Base-by-base conservation (phyloP, 1,140 invertebrate species). In the Sipha flava region DNA sequence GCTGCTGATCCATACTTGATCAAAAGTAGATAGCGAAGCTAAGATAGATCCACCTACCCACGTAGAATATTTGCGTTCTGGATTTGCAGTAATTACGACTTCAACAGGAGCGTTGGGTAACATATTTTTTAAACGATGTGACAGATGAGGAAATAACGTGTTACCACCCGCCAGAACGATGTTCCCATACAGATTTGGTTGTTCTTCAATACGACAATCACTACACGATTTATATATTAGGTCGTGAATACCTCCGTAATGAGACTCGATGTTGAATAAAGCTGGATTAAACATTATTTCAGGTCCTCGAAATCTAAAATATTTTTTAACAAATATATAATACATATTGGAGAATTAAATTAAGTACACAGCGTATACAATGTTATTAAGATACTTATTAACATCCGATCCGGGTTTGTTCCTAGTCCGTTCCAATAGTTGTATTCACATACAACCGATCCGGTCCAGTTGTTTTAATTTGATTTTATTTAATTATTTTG, bases 131-230 rank as follows among this genome's bases (percentile, higher is more conserved):
- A 95, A 94, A 81, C 90, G 88, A 84, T 90, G 89, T 81, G 90
- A 89, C 84, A 94, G 92, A 85, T 92, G 92, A 54, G 29, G 47
- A 31, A 73, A 52, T 34, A 73, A 9, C 10, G 45, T 52, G 21
- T 54, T 52, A 18, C 70, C 70, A 31, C 70, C 70, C 52, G 47
- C 29, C 7, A 73, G 21, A 10, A 37, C n/a, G 83, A 92, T 95
- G 90, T 96, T 96, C 87, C 93, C 93, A 86, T 95, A 96, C 87
- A 96, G 86, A 88, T 95, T 94, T 89, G 95, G 92, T 90, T 94
- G 91, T 89, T 95, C 95, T 86, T 95, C 93, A 80, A 95, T 92
- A 85, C 93, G 92, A 86, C 93, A 95, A 88, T 94, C 94, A 93
- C 95, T 95, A 89, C 96, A 95, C 80, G 92, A 94, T 87, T 95